phyloP scores from a whole-genome alignment of 2,113 vertebrate genomes.

The Phocoena phocoena region DNA sequence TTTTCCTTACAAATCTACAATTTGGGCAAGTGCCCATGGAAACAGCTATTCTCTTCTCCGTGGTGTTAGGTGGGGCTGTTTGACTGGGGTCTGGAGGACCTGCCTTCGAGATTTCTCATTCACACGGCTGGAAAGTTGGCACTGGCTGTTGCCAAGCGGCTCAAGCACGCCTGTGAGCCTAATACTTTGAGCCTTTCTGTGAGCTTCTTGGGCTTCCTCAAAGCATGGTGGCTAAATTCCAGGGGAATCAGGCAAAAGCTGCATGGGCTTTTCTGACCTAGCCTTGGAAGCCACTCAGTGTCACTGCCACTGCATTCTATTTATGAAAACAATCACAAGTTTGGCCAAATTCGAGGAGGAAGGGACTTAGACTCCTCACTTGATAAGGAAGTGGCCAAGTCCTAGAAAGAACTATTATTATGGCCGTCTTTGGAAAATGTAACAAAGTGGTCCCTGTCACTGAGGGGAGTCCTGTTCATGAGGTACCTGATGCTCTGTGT shows the following conservation, averaged over 20 bases:
- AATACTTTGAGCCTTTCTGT: neutral
- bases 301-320: neutral
- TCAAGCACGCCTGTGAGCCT: accelerated
- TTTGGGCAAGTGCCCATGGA: neutral
- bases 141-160: neutral
- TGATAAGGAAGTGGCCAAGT: neutral
- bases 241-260: neutral
- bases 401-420: neutral
- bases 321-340: neutral
- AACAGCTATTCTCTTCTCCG: neutral
- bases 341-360: neutral
- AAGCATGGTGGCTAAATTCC: neutral
- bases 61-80: neutral
- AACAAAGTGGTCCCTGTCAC: neutral
- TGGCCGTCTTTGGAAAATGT: neutral
- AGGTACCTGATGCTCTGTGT: too few species aligned
- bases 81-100: neutral
- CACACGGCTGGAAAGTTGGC: neutral
- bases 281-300: neutral
- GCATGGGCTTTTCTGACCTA: neutral
- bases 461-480: neutral
- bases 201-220: neutral
- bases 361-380: neutral
- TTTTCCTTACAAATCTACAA: neutral
- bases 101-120: neutral